Conservation (phyloP, 2,888 invertebrate genomes). For the Diloba caeruleocephala region DNA sequence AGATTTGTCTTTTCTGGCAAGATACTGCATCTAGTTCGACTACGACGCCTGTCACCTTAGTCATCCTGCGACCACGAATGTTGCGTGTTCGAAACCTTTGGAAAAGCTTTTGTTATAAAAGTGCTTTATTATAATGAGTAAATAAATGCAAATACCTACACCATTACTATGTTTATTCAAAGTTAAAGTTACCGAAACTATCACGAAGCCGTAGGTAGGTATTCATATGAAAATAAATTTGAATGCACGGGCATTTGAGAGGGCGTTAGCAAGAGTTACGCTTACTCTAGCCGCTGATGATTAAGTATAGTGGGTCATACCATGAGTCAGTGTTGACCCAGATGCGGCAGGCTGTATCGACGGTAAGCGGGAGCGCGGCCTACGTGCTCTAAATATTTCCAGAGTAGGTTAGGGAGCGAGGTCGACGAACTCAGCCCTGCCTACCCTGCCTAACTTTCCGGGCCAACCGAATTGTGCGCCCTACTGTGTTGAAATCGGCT, state of each 20-base stretch:
- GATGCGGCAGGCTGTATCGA: constrained; percentile 81
- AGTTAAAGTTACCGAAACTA: constrained; percentile 12
- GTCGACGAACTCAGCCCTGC: constrained; percentile 77
- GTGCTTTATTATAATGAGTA: too few species aligned
- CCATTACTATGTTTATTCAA: constrained; percentile 8
- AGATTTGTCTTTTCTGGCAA: constrained; percentile 10
- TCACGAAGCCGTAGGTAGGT: constrained; percentile 3
- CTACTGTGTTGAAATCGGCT: constrained; percentile 45
- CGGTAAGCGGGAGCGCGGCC: constrained; percentile 73
- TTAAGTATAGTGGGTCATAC: constrained; percentile 76
- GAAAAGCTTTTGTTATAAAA: too few species aligned
- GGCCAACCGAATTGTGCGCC: constrained; percentile 65
- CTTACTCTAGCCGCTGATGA: constrained; percentile 68
- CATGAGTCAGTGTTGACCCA: constrained; percentile 84
- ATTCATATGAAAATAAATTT: constrained; percentile 41
- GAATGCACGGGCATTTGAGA: constrained; percentile 51
- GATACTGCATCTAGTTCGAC: constrained; percentile 2
- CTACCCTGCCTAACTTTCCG: constrained; percentile 72
- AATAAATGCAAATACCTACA: constrained; percentile 5
- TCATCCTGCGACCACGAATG: too few species aligned
- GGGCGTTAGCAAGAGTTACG: constrained; percentile 53
- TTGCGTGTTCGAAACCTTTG: too few species aligned
- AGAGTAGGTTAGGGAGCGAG: constrained; percentile 86
- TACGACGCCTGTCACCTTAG: too few species aligned
- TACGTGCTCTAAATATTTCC: constrained; percentile 84